Base-by-base conservation (phyloP, 2,888 invertebrate species). In the Hydrotaea cyrtoneurina region DNA sequence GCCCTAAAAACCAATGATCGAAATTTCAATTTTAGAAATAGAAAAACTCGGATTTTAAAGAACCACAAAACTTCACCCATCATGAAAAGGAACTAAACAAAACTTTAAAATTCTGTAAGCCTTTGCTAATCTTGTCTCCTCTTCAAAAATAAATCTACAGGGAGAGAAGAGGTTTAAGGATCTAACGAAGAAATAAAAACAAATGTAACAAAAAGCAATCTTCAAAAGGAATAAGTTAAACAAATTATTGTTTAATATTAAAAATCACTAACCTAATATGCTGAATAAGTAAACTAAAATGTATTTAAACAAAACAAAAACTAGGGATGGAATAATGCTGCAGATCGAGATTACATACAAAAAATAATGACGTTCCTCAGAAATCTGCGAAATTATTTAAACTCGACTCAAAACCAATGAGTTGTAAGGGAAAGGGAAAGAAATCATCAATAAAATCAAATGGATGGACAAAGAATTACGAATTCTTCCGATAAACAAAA, bases 291-390 rank as follows among this genome's bases (percentile, higher is more conserved):
- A 73, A 43, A 64, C 69, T 74, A 59, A 8, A 66, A 17, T 7
- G 19, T 43, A 43, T 59, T 74, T 73, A 64, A 71, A 74, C 23
- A 71, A 59, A 59, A 59, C 55, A 59, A 59, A 59, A 75, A 72
- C 69, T 78, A 71, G 80, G 84, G 84, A 84, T 74, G 84, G 84
- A 80, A 81, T 50, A 46, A 53, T n/a, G n/a, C n/a, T 50, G 50
- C 50, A n/a, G 15, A 50, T 50, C 50, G 50, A 50, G 50, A n/a
- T 50, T 7, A n/a, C 50, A 50, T 13, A 50, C 50, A 50, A 50
- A n/a, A 39, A 36, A 78, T 72, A 53, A n/a, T n/a, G 26, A 53
- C 23, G 53, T 71, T 71, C 53, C 17, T 71, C 26, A 50, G 53
- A 69, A 71, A 53, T 71, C 71, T 26, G 23, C 21, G 21, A 31